phyloP scores from a whole-genome alignment of 1,140 invertebrate genomes.

The Polyergus mexicanus region DNA sequence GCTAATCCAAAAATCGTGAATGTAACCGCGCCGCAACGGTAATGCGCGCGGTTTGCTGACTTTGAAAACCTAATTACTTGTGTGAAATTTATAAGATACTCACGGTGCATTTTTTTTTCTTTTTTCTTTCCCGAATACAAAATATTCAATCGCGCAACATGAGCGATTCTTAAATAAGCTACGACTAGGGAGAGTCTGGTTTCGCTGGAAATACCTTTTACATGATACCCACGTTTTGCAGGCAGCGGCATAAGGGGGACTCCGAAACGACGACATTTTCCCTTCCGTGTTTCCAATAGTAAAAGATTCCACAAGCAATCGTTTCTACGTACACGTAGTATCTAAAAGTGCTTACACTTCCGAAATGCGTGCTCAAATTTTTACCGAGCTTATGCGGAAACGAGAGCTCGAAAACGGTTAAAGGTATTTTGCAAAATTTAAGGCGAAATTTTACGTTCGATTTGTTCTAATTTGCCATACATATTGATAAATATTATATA shows the following conservation, averaged over 20 bases:
- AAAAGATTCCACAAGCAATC: constrained; percentile 40
- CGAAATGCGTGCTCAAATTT: constrained; percentile 35
- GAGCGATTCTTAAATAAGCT: constrained; percentile 38
- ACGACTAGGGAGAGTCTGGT: constrained; percentile 35
- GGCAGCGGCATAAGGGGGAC: constrained; percentile 36
- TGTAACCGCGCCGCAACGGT: background rate
- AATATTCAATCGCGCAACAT: constrained; percentile 20
- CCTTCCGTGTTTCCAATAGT: constrained; percentile 37
- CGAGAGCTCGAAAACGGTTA: background rate
- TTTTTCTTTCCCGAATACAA: background rate
- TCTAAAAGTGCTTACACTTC: constrained; percentile 40
- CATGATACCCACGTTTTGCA: constrained; percentile 50
- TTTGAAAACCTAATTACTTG: background rate
- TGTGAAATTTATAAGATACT: constrained; percentile 22
- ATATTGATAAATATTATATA: background rate
- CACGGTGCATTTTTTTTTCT: background rate
- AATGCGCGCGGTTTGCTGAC: constrained; percentile 33
- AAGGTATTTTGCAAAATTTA: constrained; percentile 7
- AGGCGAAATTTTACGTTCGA: background rate
- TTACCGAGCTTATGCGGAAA: constrained; percentile 6
- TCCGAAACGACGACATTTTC: constrained; percentile 37
- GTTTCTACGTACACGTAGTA: background rate
- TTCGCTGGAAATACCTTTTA: constrained; percentile 57
- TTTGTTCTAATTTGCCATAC: constrained; percentile 4
- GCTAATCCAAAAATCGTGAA: constrained; percentile 37